These are phyloP conservation scores for Aphis gossypii DNA, from an alignment of 1,140 invertebrate species.

Conservation along the genomic window DNA sequence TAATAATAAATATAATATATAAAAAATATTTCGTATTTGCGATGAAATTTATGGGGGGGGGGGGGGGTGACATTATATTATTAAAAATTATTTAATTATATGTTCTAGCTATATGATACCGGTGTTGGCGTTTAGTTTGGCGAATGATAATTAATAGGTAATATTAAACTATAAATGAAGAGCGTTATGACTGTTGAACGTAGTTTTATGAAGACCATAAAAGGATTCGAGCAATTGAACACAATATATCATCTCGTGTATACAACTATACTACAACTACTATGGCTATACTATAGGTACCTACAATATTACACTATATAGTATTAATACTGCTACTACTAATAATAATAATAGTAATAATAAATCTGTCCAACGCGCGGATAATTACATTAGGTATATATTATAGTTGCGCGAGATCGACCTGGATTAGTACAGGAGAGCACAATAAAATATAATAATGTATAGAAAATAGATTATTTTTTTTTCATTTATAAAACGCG, in stretches of 20 bases:
- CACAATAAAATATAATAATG: background rate
- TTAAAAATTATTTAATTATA: too few relatives aligned
- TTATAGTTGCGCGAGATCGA: background rate
- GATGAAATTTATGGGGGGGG: background rate
- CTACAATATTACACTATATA: background rate
- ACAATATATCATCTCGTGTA: background rate
- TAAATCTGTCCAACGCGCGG: background rate
- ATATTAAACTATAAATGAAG: background rate
- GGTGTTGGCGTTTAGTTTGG: too few relatives aligned
- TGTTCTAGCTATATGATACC: background rate
- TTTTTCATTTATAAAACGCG: background rate
- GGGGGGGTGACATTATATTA: background rate
- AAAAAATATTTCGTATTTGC: background rate
- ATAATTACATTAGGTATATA: background rate
- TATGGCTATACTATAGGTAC: background rate
- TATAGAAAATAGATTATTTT: background rate
- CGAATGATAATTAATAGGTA: background rate
- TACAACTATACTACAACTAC: background rate
- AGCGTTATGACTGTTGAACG: background rate
- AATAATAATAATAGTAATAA: background rate
- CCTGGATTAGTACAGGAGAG: background rate
- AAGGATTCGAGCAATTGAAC: background rate
- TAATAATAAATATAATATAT: background rate
- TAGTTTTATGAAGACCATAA: background rate
- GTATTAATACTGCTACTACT: background rate